These are phyloP conservation scores for Acyrthosiphon pisum DNA, from an alignment of 1,140 invertebrate genomes.

Conservation along the genomic window DNA sequence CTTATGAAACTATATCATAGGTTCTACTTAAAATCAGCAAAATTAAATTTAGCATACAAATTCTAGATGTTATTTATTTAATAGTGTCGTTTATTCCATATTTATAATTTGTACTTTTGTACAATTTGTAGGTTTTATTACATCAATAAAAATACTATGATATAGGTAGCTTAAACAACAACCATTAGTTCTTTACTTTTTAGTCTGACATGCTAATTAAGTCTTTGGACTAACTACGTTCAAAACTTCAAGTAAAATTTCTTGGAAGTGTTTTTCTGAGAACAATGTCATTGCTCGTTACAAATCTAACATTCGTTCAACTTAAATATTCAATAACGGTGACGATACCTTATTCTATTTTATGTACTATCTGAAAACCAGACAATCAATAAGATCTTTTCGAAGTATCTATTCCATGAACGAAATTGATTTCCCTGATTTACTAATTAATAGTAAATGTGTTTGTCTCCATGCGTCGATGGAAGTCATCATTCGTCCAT, in stretches of 20 bases:
- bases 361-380: background rate
- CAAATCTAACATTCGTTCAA: background rate
- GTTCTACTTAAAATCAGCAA: too few species aligned
- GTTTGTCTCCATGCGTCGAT: background rate
- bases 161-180: background rate
- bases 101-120: background rate
- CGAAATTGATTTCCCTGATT: background rate
- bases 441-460: background rate
- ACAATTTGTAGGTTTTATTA: too few species aligned
- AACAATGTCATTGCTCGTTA: background rate
- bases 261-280: background rate
- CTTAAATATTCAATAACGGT: too few species aligned
- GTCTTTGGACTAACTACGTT: background rate
- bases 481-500: background rate
- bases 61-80: background rate
- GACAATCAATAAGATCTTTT: background rate
- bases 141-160: too few species aligned
- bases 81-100: background rate
- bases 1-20: background rate
- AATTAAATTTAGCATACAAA: too few species aligned
- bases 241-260: background rate
- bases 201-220: background rate
- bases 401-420: background rate
- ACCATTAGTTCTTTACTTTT: background rate
- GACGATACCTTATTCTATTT: background rate